These are phyloP conservation scores for Hippocampus zosterae DNA, from an alignment of 2,113 vertebrate genomes.

Conservation along the genomic window DNA sequence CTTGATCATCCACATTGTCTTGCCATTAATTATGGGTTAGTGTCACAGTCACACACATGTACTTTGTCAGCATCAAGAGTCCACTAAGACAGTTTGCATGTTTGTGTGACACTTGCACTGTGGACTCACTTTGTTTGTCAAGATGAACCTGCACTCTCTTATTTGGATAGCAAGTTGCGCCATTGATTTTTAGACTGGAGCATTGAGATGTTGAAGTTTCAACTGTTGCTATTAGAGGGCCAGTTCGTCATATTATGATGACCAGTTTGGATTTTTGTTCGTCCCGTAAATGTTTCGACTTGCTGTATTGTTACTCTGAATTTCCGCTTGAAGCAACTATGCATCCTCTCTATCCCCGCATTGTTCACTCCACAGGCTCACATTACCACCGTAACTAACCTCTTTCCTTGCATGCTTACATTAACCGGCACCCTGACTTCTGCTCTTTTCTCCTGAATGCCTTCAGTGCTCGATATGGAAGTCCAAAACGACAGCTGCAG, in stretches of 20 bases:
- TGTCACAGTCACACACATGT: neutral
- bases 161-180: conserved; percentile 26
- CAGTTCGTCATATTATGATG: neutral
- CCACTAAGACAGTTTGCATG: neutral
- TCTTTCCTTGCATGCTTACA: conserved; percentile 28
- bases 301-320: neutral
- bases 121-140: neutral
- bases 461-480: conserved; percentile 96
- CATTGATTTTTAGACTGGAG: neutral
- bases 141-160: conserved; percentile 20
- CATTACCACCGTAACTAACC: conserved; percentile 22
- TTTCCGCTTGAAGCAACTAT: neutral
- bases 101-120: neutral
- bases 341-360: neutral
- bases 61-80: neutral
- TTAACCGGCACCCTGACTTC: conserved; percentile 44
- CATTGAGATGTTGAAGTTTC: neutral
- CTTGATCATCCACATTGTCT: neutral
- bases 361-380: neutral
- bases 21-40: neutral
- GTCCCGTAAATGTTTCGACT: neutral
- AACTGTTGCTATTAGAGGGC: neutral
- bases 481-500: conserved; percentile 98
- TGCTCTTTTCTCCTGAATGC: conserved; percentile 61
- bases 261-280: neutral